These are phyloP conservation scores for Apamea epomidion DNA, from an alignment of 2,888 invertebrate species.

Conservation along the genomic window DNA sequence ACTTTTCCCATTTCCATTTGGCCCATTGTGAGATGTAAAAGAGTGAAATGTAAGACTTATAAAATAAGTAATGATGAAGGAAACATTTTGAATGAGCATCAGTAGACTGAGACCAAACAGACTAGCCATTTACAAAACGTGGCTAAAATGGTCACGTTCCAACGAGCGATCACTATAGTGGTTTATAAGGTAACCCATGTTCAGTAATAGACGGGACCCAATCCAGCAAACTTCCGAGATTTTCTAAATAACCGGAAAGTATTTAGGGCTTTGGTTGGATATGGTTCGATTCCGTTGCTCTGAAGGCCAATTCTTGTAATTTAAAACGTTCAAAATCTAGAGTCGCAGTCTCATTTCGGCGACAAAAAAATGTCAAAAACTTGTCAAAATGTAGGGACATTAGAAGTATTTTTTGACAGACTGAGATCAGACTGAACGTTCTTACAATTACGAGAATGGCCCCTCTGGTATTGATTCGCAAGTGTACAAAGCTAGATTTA, in stretches of 20 bases:
- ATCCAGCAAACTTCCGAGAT: neutral
- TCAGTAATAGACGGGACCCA: neutral
- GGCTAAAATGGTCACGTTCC: neutral
- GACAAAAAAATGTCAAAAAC: no score
- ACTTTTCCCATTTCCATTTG: neutral
- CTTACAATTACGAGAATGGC: no score
- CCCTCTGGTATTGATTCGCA: neutral
- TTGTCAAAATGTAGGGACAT: no score
- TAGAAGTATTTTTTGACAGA: no score
- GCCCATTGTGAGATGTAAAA: neutral
- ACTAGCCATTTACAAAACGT: neutral
- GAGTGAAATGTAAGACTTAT: neutral
- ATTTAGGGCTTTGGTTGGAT: neutral
- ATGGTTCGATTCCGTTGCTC: neutral
- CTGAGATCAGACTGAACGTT: no score
- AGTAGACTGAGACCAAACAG: neutral
- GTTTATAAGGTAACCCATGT: neutral
- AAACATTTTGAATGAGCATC: neutral
- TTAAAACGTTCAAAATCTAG: no score
- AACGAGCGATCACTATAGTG: neutral
- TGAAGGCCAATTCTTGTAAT: no score
- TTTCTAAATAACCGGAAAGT: slow-evolving; percentile 1
- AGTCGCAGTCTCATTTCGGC: no score
- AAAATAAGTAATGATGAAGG: neutral
- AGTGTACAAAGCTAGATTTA: neutral